Base-by-base conservation (phyloP, 2,113 vertebrate species). In the Mesocricetus auratus region DNA sequence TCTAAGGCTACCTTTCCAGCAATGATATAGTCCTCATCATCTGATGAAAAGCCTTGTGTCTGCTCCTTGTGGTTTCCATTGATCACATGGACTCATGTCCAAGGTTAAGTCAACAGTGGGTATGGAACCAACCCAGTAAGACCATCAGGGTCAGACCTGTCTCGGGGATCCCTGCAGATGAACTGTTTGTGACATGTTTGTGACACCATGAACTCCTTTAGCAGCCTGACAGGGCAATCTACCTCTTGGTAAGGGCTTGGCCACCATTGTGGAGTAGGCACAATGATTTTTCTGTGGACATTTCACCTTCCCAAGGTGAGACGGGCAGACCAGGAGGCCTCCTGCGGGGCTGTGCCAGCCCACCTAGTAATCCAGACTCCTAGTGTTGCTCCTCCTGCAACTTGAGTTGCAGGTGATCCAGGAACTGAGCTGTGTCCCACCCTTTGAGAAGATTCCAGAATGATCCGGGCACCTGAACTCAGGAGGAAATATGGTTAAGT, bases 241-340 rank as follows among this genome's bases (percentile, higher is more conserved):
- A n/a, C 42, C 24, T 24, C 3, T 4, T 1, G 0, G 56, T 0
- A 3, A 66, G 50, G 47, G 64, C 64, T 4, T 33, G 47, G 29
- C 5, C 1, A 3, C 50, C 42, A 2, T 1, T 3, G 21, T 45
- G 2, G 0, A 39, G n/a, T 11, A 15, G 47, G 50, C 53, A 69
- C 29, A 33, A 0, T 1, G 3, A 45, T 8, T 22, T 9, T 10
- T 21, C 60, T 1, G 9, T 8, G n/a, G 50, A 58, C 16, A 26
- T 45, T 4, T 39, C 33, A 22, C 83, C 36, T 39, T 19, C 12
- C n/a, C 79, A 66, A 45, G 56, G 45, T 22, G 78, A 92, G 68
- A 66, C 19, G 0, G 2, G 91, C 64, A 19, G 66, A 53, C 12
- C 68, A 39, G n/a, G 58, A 50, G 10, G 78, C 24, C 17, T 50